Evolutionary conservation across 2,888 invertebrate genomes (phyloP).

Genomic region (Papilio demoleus): DNA sequence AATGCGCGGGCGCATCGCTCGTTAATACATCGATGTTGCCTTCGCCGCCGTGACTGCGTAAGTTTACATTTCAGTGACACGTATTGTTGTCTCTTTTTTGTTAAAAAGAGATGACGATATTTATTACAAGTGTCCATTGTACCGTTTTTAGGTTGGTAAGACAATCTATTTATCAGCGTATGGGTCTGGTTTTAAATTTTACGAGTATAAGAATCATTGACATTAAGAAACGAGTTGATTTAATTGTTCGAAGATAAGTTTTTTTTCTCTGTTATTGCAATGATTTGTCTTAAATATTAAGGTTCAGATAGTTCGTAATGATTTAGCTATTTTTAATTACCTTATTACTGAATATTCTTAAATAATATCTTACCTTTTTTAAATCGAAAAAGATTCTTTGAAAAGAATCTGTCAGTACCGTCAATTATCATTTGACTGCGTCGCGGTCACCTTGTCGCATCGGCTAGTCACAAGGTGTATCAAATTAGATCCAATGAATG

Average conservation of each 20-base stretch:
- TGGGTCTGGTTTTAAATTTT: slow-evolving; percentile 21
- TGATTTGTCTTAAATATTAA: no score
- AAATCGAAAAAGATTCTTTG: neutral
- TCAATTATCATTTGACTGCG: slow-evolving; percentile 22
- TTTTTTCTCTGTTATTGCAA: neutral
- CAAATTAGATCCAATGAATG: slow-evolving; percentile 24
- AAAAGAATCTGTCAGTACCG: slow-evolving; percentile 13
- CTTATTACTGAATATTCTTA: neutral
- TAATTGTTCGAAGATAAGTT: neutral
- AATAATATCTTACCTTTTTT: neutral
- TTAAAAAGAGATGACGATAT: neutral
- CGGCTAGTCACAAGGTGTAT: slow-evolving; percentile 23
- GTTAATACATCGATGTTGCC: slow-evolving; percentile 59
- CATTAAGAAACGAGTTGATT: slow-evolving; percentile 6
- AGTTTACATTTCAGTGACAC: neutral
- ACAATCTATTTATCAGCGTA: slow-evolving; percentile 37
- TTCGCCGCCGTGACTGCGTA: slow-evolving; percentile 54
- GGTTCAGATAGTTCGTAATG: no score
- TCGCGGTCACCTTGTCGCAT: slow-evolving; percentile 26
- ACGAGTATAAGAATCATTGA: neutral
- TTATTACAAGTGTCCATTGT: slow-evolving; percentile 49
- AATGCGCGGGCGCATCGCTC: slow-evolving; percentile 65
- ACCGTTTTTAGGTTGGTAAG: slow-evolving; percentile 49
- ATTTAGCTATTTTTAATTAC: neutral
- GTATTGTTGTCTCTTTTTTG: neutral